phyloP scores from a whole-genome alignment of 2,888 invertebrate genomes.

The Punctoribates punctum region DNA sequence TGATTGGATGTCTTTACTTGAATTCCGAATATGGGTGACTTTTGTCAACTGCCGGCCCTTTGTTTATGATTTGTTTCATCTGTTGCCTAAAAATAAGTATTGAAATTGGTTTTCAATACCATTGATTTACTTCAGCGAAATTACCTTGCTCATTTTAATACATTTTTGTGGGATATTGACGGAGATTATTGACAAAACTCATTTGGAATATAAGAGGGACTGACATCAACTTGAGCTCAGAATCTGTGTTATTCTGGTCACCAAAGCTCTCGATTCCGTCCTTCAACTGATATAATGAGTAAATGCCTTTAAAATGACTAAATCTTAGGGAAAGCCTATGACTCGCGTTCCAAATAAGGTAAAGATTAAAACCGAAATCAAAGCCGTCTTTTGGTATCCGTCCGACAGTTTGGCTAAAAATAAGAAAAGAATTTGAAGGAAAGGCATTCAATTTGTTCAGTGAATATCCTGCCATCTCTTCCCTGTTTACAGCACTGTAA shows the following conservation, averaged over 20 bases:
- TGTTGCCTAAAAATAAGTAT: neutral
- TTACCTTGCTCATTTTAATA: neutral
- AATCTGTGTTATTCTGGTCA: neutral
- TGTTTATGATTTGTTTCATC: neutral
- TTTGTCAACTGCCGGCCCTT: constrained; percentile 21
- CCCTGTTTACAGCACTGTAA: neutral
- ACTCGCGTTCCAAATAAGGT: constrained; percentile 39
- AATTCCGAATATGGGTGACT: constrained; percentile 1
- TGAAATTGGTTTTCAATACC: neutral
- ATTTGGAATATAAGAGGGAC: constrained; percentile 12
- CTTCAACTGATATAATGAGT: constrained; percentile 5
- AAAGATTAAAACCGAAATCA: constrained; percentile 36
- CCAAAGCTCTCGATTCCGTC: constrained; percentile 7
- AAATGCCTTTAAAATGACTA: neutral
- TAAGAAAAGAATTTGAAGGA: neutral
- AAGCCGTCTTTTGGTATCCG: constrained; percentile 32
- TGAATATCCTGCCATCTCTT: constrained; percentile 31
- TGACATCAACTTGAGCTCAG: neutral
- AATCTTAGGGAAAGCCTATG: neutral
- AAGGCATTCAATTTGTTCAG: constrained; percentile 16
- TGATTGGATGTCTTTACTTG: neutral
- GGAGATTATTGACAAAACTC: neutral
- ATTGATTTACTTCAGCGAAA: neutral
- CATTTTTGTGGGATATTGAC: neutral
- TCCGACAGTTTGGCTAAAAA: constrained; percentile 4